phyloP scores from a whole-genome alignment of 2,797 vertebrate species.

The Chrysocyon brachyurus region DNA sequence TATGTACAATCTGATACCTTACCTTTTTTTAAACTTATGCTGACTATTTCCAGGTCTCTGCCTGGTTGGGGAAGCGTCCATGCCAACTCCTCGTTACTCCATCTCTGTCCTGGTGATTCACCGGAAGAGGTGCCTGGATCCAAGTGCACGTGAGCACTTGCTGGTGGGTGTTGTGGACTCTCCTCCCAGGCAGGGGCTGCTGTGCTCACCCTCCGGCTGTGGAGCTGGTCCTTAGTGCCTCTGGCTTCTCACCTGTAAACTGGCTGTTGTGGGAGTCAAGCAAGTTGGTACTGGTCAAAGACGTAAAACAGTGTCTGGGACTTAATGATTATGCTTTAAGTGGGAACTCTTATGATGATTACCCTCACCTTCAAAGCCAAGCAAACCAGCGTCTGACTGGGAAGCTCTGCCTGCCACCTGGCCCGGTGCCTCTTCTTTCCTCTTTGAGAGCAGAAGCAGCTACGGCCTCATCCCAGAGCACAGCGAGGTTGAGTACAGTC shows the following conservation, averaged over 20 bases:
- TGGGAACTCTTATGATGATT: not conserved
- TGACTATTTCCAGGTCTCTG: not conserved
- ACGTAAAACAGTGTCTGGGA: not conserved
- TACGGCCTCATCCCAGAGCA: not conserved
- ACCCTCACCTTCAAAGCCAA: not conserved
- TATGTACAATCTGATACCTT: not conserved
- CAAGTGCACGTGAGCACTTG: rapidly evolving
- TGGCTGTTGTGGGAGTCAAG: not conserved
- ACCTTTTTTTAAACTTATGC: not conserved
- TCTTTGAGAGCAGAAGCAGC: not conserved
- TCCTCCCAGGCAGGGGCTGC: no score
- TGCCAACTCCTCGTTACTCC: not conserved
- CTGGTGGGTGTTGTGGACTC: not conserved
- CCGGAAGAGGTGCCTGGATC: not conserved
- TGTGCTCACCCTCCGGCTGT: rapidly evolving
- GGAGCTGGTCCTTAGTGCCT: not conserved
- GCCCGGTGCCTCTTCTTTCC: not conserved
- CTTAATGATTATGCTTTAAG: not conserved
- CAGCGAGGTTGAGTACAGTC: not conserved
- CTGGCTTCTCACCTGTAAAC: not conserved
- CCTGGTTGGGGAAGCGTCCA: not conserved
- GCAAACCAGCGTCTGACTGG: not conserved
- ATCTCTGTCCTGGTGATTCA: not conserved
- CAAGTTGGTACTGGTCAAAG: not conserved
- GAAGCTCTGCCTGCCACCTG: not conserved